These are phyloP conservation scores for Machimus atricapillus DNA, from an alignment of 2,888 invertebrate species.

Conservation along the genomic window DNA sequence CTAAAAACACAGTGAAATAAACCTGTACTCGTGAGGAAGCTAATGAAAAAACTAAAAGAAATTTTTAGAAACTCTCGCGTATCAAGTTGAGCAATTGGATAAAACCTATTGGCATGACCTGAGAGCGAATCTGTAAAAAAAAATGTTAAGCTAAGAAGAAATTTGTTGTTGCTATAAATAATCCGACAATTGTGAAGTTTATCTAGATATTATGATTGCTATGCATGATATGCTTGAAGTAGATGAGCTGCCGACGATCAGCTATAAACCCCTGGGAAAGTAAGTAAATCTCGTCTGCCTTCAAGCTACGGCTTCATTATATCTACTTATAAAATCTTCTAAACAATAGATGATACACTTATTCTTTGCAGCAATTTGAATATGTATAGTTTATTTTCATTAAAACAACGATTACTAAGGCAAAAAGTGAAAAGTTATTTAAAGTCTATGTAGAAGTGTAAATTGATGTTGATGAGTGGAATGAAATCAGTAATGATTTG, in stretches of 20 bases:
- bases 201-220: slow-evolving; percentile 1
- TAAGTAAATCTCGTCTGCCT: slow-evolving; percentile 2
- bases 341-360: not conserved
- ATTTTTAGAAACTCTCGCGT: slow-evolving; percentile 1
- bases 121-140: not conserved
- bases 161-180: not conserved
- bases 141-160: not conserved
- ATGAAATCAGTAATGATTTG: not conserved
- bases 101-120: not conserved
- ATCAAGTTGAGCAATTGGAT: not conserved
- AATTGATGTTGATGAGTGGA: not conserved
- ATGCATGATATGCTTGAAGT: slow-evolving; percentile 17
- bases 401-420: not conserved
- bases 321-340: not conserved
- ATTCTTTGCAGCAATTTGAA: not conserved
- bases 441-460: not conserved
- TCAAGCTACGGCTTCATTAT: not conserved
- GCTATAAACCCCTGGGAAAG: slow-evolving; percentile 31
- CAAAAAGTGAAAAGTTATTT: not conserved
- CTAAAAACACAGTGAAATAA: not conserved
- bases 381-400: not conserved
- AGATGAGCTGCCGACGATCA: slow-evolving; percentile 2
- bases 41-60: not conserved
- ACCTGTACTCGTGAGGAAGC: not conserved
- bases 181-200: not conserved